A percentile compares a stretch with the other conserved stretches of the same genome.
phyloP scores from a whole-genome alignment of 1,140 invertebrate genomes.

The Phocides pigmalion region DNA sequence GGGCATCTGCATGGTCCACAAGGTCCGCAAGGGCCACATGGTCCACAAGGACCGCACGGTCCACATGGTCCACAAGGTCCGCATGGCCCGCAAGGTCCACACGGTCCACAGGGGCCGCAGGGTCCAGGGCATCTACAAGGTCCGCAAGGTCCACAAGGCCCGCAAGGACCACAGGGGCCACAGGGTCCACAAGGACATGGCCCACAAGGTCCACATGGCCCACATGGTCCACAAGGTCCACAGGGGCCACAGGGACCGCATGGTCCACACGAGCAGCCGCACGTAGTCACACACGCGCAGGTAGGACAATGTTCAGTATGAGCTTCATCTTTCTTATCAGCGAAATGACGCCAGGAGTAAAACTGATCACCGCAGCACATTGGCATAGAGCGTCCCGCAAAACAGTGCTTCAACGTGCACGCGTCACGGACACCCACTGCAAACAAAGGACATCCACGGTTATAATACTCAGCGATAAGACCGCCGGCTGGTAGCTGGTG shows the following conservation, averaged over 20 bases:
- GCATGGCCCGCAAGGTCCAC: constrained; percentile 48
- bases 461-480: constrained; percentile 63
- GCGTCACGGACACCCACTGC: constrained; percentile 47
- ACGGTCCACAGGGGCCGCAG: constrained; percentile 65
- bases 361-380: constrained; percentile 65
- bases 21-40: constrained; percentile 28
- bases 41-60: constrained; percentile 39
- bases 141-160: constrained; percentile 79
- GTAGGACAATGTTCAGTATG: constrained; percentile 12
- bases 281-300: constrained; percentile 30
- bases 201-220: constrained; percentile 39
- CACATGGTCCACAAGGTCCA: constrained; percentile 36
- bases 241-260: constrained; percentile 41
- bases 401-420: constrained; percentile 10
- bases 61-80: constrained; percentile 40
- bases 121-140: constrained; percentile 87
- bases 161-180: constrained; percentile 48
- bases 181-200: constrained; percentile 78
- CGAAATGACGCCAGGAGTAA: constrained; percentile 34
- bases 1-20: constrained; percentile 10
- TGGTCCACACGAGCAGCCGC: constrained; percentile 41
- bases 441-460: constrained; percentile 65
- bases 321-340: constrained; percentile 44
- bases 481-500: constrained; percentile 53
- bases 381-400: constrained; percentile 12